Percentiles rank a stretch among this genome's conserved stretches.
Evolutionary conservation across 2,797 vertebrate genomes (phyloP).

Genomic region (Epinephelus malabaricus): DNA sequence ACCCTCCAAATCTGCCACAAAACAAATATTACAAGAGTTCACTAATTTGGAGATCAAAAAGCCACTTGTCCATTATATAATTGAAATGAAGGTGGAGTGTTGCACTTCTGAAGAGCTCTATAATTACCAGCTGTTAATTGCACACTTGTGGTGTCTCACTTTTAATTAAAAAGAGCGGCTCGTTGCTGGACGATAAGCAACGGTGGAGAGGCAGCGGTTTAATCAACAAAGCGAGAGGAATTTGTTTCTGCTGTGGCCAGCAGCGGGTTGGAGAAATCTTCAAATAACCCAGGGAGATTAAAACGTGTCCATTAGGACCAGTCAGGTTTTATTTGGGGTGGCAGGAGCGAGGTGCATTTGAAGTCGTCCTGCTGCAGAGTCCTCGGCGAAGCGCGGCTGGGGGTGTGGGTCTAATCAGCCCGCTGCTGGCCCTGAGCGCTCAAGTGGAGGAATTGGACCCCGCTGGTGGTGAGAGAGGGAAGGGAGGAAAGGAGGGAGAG

Average conservation of each 20-base stretch:
- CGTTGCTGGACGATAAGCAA: slow-evolving; percentile 97
- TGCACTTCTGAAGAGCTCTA: slow-evolving; percentile 96
- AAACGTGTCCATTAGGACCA: slow-evolving; percentile 98
- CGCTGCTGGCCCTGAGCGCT: slow-evolving; percentile 93
- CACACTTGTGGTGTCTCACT: slow-evolving; percentile 99
- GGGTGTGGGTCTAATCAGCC: slow-evolving; percentile 93
- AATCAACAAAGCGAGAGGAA: slow-evolving; percentile 99
- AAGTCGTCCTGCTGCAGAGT: slow-evolving; percentile 93
- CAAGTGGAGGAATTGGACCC: slow-evolving; percentile 96
- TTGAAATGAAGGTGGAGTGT: slow-evolving; percentile 98
- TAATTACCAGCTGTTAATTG: slow-evolving; percentile 99
- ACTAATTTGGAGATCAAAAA: slow-evolving; percentile 99
- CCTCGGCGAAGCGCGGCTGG: slow-evolving; percentile 91
- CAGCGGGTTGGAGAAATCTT: slow-evolving; percentile 96
- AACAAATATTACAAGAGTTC: slow-evolving; percentile 99
- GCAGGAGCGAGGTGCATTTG: slow-evolving; percentile 93
- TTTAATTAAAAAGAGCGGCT: slow-evolving; percentile 99
- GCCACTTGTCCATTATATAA: slow-evolving; percentile 99
- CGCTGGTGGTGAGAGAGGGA: slow-evolving; percentile 78
- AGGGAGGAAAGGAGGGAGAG: slow-evolving; percentile 51
- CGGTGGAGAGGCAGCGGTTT: slow-evolving; percentile 92
- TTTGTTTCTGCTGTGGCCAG: slow-evolving; percentile 95
- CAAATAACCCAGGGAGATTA: slow-evolving; percentile 99
- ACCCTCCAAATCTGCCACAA: slow-evolving; percentile 97
- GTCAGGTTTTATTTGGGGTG: slow-evolving; percentile 98